A percentile compares a stretch with the other conserved stretches of the same genome.
phyloP scores from a whole-genome alignment of 2,888 invertebrate genomes.

The Halictus ligatus region DNA sequence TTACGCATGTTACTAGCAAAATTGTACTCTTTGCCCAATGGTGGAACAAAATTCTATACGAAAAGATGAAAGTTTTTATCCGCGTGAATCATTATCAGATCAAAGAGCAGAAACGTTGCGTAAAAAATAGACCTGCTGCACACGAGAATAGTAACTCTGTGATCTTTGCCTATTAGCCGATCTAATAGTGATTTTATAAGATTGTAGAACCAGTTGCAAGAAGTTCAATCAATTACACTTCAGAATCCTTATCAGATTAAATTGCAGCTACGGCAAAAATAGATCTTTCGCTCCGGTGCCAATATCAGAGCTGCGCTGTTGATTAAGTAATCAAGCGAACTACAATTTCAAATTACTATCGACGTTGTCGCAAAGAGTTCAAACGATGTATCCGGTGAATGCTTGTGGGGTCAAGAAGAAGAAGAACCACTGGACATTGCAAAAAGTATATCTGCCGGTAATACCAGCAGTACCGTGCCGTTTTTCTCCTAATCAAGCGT shows the following conservation, averaged over 20 bases:
- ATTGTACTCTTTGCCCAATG: neutral
- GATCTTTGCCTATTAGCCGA: neutral
- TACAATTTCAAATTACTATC: neutral
- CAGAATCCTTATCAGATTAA: neutral
- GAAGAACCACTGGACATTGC: too few species aligned
- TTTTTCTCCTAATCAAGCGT: too few species aligned
- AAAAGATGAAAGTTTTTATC: neutral
- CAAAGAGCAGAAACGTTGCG: too few species aligned
- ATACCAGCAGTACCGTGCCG: too few species aligned
- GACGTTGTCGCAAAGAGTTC: too few species aligned
- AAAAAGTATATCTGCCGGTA: too few species aligned
- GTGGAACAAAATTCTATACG: too few species aligned
- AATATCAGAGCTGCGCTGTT: neutral
- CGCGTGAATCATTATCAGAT: too few species aligned
- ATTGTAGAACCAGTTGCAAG: neutral
- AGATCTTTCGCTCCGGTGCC: neutral
- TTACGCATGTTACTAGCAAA: neutral
- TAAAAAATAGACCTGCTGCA: neutral
- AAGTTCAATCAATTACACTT: neutral
- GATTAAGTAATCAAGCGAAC: neutral
- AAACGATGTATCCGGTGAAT: too few species aligned
- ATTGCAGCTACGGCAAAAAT: too few species aligned
- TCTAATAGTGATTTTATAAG: neutral
- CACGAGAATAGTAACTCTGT: neutral
- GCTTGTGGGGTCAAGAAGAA: too few species aligned